Evolutionary conservation across 2,888 invertebrate species (phyloP).

Genomic region (Clepsis dumicolana): DNA sequence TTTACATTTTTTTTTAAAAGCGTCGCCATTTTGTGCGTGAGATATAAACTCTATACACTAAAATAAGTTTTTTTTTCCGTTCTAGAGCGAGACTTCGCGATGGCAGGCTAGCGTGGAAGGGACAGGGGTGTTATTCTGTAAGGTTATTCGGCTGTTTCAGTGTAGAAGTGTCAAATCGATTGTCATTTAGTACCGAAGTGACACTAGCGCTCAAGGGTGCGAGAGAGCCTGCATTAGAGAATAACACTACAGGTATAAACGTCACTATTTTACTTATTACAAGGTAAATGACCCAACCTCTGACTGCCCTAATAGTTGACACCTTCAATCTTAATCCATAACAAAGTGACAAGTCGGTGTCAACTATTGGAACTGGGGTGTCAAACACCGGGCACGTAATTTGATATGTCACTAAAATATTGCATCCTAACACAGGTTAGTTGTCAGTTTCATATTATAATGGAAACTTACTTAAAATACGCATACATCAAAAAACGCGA

Average conservation of each 20-base stretch:
- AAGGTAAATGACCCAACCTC: too few species aligned
- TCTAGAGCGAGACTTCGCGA: background rate
- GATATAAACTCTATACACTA: background rate
- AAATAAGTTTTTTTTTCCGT: background rate
- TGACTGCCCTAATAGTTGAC: too few species aligned
- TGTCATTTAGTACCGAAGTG: too few species aligned
- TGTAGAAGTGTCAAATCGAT: too few species aligned
- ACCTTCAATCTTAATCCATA: too few species aligned
- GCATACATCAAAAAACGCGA: background rate
- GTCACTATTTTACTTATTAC: constrained; percentile 10
- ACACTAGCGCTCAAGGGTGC: too few species aligned
- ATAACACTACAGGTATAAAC: too few species aligned
- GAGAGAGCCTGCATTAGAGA: too few species aligned
- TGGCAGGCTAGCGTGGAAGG: background rate
- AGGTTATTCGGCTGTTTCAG: too few species aligned
- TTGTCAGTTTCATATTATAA: background rate
- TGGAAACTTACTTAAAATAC: background rate
- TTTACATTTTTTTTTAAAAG: background rate
- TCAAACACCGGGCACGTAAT: too few species aligned
- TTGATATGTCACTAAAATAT: constrained; percentile 40
- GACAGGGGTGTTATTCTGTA: background rate
- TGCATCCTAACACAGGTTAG: constrained; percentile 15
- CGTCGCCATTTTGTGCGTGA: background rate
- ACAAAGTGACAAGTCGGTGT: too few species aligned
- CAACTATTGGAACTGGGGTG: too few species aligned